These are phyloP conservation scores for Orthosia gracilis DNA, from an alignment of 2,888 invertebrate species.

Conservation along the genomic window DNA sequence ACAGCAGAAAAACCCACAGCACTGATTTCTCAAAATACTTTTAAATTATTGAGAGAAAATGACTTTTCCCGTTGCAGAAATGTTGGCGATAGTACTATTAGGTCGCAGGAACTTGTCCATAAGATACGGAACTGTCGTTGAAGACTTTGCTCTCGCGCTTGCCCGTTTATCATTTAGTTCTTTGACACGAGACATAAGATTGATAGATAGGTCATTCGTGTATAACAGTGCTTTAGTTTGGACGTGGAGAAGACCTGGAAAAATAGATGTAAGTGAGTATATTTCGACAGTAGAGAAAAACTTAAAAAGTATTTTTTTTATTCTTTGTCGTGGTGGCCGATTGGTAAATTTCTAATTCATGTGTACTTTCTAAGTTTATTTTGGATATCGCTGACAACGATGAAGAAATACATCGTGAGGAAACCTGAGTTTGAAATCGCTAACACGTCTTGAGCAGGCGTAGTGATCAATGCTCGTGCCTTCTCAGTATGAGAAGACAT, in stretches of 20 bases:
- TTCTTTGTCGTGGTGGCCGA: no score
- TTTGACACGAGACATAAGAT: not conserved
- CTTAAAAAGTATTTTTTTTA: no score
- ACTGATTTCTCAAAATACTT: not conserved
- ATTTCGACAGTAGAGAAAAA: no score
- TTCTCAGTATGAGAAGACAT: no score
- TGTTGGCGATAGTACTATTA: slow-evolving; percentile 12
- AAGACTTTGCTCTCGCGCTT: slow-evolving; percentile 24
- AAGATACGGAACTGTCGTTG: slow-evolving; percentile 27
- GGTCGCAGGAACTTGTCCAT: slow-evolving; percentile 1
- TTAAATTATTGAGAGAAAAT: slow-evolving; percentile 25
- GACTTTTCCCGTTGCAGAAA: not conserved
- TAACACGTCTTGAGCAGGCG: no score
- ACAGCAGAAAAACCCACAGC: no score
- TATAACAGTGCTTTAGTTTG: not conserved
- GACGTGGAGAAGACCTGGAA: not conserved
- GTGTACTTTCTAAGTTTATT: no score
- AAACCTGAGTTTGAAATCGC: no score
- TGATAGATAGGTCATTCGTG: slow-evolving; percentile 25
- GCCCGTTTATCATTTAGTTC: slow-evolving; percentile 37
- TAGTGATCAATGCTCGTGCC: no score
- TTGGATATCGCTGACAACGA: no score
- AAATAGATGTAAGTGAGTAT: slow-evolving; percentile 2
- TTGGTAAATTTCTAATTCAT: no score
- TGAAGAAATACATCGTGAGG: no score